phyloP scores from a whole-genome alignment of 2,888 invertebrate species.

The Ditula angustiorana region DNA sequence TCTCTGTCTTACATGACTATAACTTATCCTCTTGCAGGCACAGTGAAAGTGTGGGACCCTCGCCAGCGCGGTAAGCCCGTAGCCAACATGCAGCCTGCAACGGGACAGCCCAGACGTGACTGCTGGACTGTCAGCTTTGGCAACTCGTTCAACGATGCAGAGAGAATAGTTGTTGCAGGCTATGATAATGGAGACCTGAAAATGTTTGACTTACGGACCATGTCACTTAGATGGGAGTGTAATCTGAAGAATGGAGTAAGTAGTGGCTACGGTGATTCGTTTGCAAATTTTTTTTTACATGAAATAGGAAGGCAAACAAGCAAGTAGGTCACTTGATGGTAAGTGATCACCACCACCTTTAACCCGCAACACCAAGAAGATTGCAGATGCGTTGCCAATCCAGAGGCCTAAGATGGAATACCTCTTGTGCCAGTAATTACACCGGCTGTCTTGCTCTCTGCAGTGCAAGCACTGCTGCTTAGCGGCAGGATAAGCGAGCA shows the following conservation, averaged over 20 bases:
- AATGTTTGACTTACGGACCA: constrained; percentile 94
- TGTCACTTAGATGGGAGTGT: constrained; percentile 95
- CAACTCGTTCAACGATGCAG: constrained; percentile 94
- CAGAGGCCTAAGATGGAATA: too few species aligned
- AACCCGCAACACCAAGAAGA: too few species aligned
- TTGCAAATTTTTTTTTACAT: constrained; percentile 20
- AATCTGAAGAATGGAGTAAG: constrained; percentile 95
- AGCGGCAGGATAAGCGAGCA: too few species aligned
- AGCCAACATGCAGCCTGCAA: constrained; percentile 93
- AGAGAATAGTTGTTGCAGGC: constrained; percentile 95
- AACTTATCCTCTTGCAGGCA: constrained; percentile 76
- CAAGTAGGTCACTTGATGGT: too few species aligned
- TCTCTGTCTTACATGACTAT: neutral
- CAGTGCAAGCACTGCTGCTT: too few species aligned
- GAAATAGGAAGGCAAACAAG: too few species aligned
- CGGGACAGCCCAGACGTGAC: constrained; percentile 90
- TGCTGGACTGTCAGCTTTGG: constrained; percentile 98
- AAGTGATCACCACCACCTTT: too few species aligned
- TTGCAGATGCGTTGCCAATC: too few species aligned
- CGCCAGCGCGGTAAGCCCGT: constrained; percentile 95
- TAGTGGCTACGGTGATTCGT: constrained; percentile 53
- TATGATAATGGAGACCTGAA: constrained; percentile 99
- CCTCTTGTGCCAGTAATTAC: too few species aligned
- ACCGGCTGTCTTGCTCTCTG: too few species aligned
- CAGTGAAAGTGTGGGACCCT: constrained; percentile 98